A percentile compares a stretch with the other conserved stretches of the same genome.
Conservation (phyloP, 2,888 invertebrate genomes). For the Heliconius charithonia region DNA sequence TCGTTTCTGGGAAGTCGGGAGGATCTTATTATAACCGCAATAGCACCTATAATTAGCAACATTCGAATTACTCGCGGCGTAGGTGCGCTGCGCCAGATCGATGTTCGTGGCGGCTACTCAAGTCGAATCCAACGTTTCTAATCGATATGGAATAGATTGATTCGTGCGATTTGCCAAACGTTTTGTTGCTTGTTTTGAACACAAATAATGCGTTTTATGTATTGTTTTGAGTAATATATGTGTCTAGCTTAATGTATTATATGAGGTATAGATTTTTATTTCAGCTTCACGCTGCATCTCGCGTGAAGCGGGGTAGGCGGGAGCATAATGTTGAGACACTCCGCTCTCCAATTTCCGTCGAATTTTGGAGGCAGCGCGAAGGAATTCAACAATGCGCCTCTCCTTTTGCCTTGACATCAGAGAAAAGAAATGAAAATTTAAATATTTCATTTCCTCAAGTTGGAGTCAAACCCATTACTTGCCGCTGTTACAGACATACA, state of each 20-base stretch:
- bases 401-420: too few relatives aligned
- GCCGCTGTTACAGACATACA: too few relatives aligned
- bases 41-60: constrained; percentile 83
- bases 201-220: constrained; percentile 5
- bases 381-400: too few relatives aligned
- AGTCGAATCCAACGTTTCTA: constrained; percentile 58
- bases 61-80: constrained; percentile 79
- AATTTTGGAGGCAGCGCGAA: too few relatives aligned
- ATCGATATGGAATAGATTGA: constrained; percentile 63
- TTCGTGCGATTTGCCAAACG: constrained; percentile 53
- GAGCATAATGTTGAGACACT: too few relatives aligned
- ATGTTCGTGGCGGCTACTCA: constrained; percentile 71
- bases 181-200: constrained; percentile 35
- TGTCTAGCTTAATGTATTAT: neutral
- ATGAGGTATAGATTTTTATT: neutral
- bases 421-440: too few relatives aligned
- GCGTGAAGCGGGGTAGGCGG: too few relatives aligned
- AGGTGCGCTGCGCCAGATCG: constrained; percentile 71
- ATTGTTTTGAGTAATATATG: neutral
- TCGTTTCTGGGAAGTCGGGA: constrained; percentile 83
- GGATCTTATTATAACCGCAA: constrained; percentile 84
- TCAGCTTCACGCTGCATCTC: too few relatives aligned
- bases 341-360: too few relatives aligned
- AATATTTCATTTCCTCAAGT: too few relatives aligned
- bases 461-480: too few relatives aligned